Evolutionary conservation across 2,888 invertebrate species (phyloP).

Genomic region (Chromoteleia sp.): DNA sequence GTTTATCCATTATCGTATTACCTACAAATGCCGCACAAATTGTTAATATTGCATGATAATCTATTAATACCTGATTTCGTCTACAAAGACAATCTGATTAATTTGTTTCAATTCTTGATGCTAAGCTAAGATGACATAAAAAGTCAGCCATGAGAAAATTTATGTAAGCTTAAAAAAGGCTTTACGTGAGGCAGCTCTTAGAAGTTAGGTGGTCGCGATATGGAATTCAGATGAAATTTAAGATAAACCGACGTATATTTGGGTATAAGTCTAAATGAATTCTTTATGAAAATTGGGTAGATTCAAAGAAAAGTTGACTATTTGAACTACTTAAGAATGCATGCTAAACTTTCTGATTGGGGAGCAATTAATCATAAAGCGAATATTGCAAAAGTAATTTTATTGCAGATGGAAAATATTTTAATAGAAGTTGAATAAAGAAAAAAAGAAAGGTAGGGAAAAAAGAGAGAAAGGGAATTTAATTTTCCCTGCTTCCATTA

Average conservation of each 20-base stretch:
- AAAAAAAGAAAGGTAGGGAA: too few species aligned
- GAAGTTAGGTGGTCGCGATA: constrained; percentile 7
- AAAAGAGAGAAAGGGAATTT: too few species aligned
- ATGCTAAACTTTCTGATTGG: neutral
- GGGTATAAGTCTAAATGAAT: constrained; percentile 29
- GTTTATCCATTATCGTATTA: neutral
- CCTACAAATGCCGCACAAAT: neutral
- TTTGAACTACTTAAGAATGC: constrained; percentile 1
- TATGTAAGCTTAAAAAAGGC: constrained; percentile 14
- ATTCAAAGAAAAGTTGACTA: constrained; percentile 4
- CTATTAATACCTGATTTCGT: neutral
- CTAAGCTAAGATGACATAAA: constrained; percentile 21
- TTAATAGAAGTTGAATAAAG: too few species aligned
- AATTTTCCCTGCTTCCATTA: too few species aligned
- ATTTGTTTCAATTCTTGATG: constrained; percentile 8
- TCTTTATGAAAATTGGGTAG: constrained; percentile 17
- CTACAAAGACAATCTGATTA: neutral
- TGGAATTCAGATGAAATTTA: constrained; percentile 24
- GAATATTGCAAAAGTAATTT: too few species aligned
- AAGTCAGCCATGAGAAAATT: constrained; percentile 25
- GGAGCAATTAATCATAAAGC: neutral
- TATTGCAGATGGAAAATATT: neutral
- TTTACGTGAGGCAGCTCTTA: neutral
- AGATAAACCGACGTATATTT: constrained; percentile 28
- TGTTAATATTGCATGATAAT: neutral